These are phyloP conservation scores for Cantharis nigra DNA, from an alignment of 2,888 invertebrate genomes.

Conservation along the genomic window DNA sequence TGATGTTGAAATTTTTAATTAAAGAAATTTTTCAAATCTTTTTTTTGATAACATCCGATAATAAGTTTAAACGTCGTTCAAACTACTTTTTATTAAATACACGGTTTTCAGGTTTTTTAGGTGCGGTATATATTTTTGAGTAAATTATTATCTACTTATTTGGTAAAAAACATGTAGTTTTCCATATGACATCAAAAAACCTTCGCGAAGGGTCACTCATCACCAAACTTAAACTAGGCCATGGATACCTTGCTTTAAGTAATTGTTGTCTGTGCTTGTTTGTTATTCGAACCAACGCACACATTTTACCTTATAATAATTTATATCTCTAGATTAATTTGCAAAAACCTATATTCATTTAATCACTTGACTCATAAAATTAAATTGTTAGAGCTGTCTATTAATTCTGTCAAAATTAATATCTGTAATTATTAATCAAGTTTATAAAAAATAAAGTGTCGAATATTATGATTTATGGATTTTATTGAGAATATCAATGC, in stretches of 20 bases:
- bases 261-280: constrained; percentile 27
- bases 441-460: not conserved
- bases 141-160: not conserved
- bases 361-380: not conserved
- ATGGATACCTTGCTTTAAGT: constrained; percentile 25
- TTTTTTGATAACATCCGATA: not conserved
- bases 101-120: not conserved
- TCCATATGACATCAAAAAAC: constrained; percentile 19
- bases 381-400: not conserved
- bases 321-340: not conserved
- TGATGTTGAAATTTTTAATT: not conserved
- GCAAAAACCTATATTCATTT: not conserved
- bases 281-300: constrained; percentile 9
- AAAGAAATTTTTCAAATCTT: not conserved
- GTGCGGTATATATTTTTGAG: not conserved
- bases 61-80: not conserved
- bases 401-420: not conserved
- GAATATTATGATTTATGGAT: not conserved
- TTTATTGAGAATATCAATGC: not conserved
- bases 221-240: constrained; percentile 30
- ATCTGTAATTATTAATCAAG: not conserved
- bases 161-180: not conserved
- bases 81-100: not conserved
- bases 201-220: constrained; percentile 29
- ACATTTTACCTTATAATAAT: not conserved